phyloP scores from a whole-genome alignment of 2,888 invertebrate genomes.

The Pelosia muscerda region DNA sequence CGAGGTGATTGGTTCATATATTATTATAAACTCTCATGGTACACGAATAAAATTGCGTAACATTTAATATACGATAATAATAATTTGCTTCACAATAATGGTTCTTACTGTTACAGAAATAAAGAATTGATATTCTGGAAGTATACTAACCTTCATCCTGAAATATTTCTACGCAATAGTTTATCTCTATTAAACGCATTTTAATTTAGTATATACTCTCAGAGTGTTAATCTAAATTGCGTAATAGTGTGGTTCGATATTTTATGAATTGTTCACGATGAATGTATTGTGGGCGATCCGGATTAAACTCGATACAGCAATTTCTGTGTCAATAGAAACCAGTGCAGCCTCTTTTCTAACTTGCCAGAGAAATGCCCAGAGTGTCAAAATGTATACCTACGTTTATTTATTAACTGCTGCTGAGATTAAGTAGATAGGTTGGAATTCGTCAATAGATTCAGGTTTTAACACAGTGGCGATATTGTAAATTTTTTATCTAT shows the following conservation, averaged over 20 bases:
- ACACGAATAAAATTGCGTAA: constrained; percentile 15
- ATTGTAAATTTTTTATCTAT: too few species aligned
- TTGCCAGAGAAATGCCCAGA: constrained; percentile 49
- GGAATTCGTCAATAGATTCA: constrained; percentile 13
- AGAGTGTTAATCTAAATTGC: constrained; percentile 69
- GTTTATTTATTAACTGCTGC: constrained; percentile 37
- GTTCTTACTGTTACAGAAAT: constrained; percentile 29
- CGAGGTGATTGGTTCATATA: constrained; percentile 29
- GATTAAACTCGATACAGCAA: constrained; percentile 61
- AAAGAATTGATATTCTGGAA: constrained; percentile 19
- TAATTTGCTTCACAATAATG: constrained; percentile 24
- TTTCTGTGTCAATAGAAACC: constrained; percentile 68
- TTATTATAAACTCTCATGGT: constrained; percentile 6
- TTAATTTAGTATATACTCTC: constrained; percentile 61
- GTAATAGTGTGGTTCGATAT: constrained; percentile 75
- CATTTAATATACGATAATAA: constrained; percentile 25
- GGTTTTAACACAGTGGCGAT: constrained; percentile 2
- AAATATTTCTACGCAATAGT: constrained; percentile 45
- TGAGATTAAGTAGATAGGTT: constrained; percentile 38
- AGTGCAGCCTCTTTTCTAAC: constrained; percentile 57
- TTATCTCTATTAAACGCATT: constrained; percentile 56
- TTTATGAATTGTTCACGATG: constrained; percentile 70
- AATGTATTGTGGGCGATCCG: constrained; percentile 81
- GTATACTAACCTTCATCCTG: constrained; percentile 46
- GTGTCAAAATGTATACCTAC: constrained; percentile 37